phyloP scores from a whole-genome alignment of 2,797 vertebrate species.

The Neosilurus hyrtlii region DNA sequence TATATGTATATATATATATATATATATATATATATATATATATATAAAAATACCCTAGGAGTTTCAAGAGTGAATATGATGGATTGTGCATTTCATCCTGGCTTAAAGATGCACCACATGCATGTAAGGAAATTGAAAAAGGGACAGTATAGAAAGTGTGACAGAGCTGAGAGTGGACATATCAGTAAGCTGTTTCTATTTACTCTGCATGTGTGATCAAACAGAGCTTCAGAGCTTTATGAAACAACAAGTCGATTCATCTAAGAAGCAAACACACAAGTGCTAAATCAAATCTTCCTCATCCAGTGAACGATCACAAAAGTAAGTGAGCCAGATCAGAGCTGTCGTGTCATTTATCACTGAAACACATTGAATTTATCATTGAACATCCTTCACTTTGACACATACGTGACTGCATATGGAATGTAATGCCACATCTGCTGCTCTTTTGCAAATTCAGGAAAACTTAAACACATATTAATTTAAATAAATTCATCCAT shows the following conservation, averaged over 20 bases:
- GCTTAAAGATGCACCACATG: slow-evolving; percentile 33
- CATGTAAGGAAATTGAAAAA: slow-evolving; percentile 25
- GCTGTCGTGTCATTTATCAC: slow-evolving; percentile 33
- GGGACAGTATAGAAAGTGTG: slow-evolving; percentile 14
- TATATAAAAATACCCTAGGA: slow-evolving; percentile 26
- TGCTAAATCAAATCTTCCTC: slow-evolving; percentile 17
- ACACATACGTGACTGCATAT: slow-evolving; percentile 4
- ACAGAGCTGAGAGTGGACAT: slow-evolving; percentile 9
- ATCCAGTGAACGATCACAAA: background rate
- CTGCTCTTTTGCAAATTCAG: slow-evolving; percentile 1
- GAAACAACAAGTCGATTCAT: slow-evolving; percentile 32
- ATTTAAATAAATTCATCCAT: background rate
- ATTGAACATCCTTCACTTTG: slow-evolving; percentile 10
- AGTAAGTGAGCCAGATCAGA: slow-evolving; percentile 28
- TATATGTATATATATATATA: too few relatives aligned
- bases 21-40: too few relatives aligned
- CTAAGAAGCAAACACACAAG: slow-evolving; percentile 19
- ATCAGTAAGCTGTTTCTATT: slow-evolving; percentile 10
- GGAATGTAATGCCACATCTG: background rate
- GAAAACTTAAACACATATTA: slow-evolving; percentile 1
- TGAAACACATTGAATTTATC: slow-evolving; percentile 29
- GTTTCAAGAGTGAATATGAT: background rate
- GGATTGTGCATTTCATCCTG: slow-evolving; percentile 13
- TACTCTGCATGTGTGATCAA: slow-evolving; percentile 4
- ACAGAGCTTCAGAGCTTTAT: slow-evolving; percentile 11